Evolutionary conservation across 2,113 vertebrate species (phyloP), one percentile per base, ranked within the genome.

Genomic region (Stigmatopora argus): DNA sequence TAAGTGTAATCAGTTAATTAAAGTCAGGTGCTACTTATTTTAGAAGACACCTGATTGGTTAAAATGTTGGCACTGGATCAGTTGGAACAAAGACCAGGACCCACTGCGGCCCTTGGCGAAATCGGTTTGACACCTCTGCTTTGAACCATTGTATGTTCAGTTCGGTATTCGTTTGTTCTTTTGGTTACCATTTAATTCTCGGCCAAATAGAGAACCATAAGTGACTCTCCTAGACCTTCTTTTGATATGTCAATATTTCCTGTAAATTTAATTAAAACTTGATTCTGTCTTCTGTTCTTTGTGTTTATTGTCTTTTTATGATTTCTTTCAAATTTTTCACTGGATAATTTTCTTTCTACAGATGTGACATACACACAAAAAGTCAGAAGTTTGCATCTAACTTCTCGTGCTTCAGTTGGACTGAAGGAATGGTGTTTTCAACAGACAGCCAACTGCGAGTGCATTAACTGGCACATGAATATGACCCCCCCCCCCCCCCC

Each of bases 341-440:
- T 12, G 52, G 45, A 14, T 46, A 12, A 45, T 14, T 55, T 31
- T 55, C 11, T 9, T 52, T 35, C 4, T 19, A 13, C 58, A 2
- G 18, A 38, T 6, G 2, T 3, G 35, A 38, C 31, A n/a, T 12
- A 18, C 18, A 76, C 63, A 41, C 9, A 41, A 41, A 41, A 49
- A 70, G 73, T 73, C 77, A 78, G 6, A n/a, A 8, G 34, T 11
- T 44, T 19, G 21, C 62, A 31, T 62, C 64, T 4, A 63, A 64
- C 72, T 69, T 78, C 70, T 78, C 66, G 75, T 74, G 76, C 83
- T 78, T 57, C 86, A 73, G 73, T 48, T 71, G 77, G 82, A 71
- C 72, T 70, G 14, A 21, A 83, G 85, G 91, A 92, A 92, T 91
- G 90, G 88, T 91, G 91, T 92, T 92, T 91, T 91, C 90, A 88